Evolutionary conservation across 2,797 vertebrate species (phyloP).

Genomic region (Hozukius guyotensis): DNA sequence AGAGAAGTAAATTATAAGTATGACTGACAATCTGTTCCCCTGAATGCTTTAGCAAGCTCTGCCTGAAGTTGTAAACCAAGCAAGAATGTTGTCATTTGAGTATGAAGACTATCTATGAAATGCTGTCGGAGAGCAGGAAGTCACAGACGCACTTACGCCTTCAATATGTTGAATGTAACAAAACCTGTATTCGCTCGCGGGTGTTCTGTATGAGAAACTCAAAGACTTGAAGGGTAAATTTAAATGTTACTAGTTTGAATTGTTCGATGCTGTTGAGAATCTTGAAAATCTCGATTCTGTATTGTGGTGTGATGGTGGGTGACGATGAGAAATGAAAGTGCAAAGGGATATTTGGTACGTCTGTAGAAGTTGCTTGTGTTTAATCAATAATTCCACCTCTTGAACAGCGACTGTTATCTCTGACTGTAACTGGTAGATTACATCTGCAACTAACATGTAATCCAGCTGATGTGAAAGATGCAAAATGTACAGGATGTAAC

Average conservation of each 20-base stretch:
- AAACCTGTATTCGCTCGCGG: background rate
- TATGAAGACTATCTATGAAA: background rate
- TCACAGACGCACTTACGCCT: slow-evolving; percentile 26
- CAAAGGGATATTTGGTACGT: background rate
- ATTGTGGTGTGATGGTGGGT: background rate
- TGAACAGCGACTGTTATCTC: slow-evolving; percentile 18
- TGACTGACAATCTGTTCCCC: background rate
- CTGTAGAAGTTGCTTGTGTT: background rate
- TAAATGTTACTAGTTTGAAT: background rate
- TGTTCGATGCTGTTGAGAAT: slow-evolving; percentile 8
- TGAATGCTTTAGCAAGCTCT: background rate
- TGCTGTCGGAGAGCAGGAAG: background rate
- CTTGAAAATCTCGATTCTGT: background rate
- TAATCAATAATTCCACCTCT: slow-evolving; percentile 1
- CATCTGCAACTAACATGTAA: background rate
- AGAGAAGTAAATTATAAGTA: background rate
- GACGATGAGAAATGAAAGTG: background rate
- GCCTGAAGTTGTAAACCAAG: background rate
- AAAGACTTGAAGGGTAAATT: background rate
- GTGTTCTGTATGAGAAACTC: no score
- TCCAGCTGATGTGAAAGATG: slow-evolving; percentile 40
- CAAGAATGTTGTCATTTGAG: no score
- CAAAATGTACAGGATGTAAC: slow-evolving; percentile 54
- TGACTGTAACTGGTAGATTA: background rate
- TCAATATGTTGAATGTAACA: slow-evolving; percentile 57